Conservation (phyloP, 2,888 invertebrate genomes). For the Ormia ochracea region DNA sequence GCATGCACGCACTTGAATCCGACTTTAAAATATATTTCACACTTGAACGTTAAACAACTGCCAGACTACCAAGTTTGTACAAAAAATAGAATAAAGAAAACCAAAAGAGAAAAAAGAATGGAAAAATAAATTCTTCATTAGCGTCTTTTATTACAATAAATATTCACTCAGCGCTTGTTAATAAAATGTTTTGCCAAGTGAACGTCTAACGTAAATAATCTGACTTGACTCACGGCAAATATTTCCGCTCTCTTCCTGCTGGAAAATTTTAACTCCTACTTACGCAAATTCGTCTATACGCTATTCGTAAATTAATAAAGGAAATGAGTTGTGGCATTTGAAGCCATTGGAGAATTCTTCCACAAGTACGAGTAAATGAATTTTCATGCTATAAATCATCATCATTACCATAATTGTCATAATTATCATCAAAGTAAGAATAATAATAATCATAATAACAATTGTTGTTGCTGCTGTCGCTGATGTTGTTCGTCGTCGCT, state of each 20-base stretch:
- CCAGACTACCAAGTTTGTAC: slow-evolving; percentile 26
- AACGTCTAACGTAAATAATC: slow-evolving; percentile 13
- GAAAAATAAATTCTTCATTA: not conserved
- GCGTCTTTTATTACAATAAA: not conserved
- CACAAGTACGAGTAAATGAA: slow-evolving; percentile 48
- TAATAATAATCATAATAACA: slow-evolving; percentile 5
- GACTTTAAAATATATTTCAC: slow-evolving; percentile 49
- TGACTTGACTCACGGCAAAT: slow-evolving; percentile 20
- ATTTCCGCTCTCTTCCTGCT: slow-evolving; percentile 21
- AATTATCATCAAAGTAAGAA: not conserved
- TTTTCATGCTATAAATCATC: slow-evolving; percentile 45
- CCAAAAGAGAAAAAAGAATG: not conserved
- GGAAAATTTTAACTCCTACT: slow-evolving; percentile 1
- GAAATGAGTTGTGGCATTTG: slow-evolving; percentile 54
- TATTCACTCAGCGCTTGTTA: not conserved
- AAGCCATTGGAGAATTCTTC: slow-evolving; percentile 27
- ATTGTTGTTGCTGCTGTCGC: not conserved
- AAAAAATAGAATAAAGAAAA: too few species aligned
- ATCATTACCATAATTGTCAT: slow-evolving; percentile 21
- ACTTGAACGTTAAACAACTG: slow-evolving; percentile 42
- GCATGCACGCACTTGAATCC: slow-evolving; percentile 47
- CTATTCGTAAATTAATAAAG: slow-evolving; percentile 43
- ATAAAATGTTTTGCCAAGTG: not conserved
- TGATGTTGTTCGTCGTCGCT: slow-evolving; percentile 29
- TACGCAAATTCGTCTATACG: slow-evolving; percentile 23